Evolutionary conservation across 2,113 vertebrate genomes (phyloP), one percentile per base, ranked within the genome.

Genomic region (Oncorhynchus masou): DNA sequence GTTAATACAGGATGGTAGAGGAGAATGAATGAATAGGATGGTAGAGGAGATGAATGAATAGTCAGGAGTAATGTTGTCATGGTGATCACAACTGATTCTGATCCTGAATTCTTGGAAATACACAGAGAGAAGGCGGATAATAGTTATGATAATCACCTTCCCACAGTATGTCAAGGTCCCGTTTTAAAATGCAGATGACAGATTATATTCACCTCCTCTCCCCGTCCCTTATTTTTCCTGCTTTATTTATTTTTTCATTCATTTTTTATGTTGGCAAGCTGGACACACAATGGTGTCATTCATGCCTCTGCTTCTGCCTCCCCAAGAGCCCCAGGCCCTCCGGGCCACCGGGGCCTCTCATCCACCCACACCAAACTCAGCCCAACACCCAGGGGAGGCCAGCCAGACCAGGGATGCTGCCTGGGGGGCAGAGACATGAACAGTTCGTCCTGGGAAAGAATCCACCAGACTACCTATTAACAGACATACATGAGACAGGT

Each of bases 171-270:
- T 76, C 70, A 79, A 71, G 79, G 73, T 73, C 78, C 75, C 68
- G 85, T 89, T 86, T 78, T 68, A 85, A 88, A 90, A 91, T 90
- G 89, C 88, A 88, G 87, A 92, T 91, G 87, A 88, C 83, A 88
- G 84, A 89, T 86, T 84, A 31, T 31, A 20, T 29, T 66, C 62
- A 27, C 1, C 49, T 62, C 48, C 48, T 68, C 67, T 34, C 67
- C 67, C 82, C 85, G 74, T 78, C 84, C 84, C 88, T 91, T 89
- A 90, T 90, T 86, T 86, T 79, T 86, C 83, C 85, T 83, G 89
- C 87, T 91, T 92, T 89, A 92, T 90, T 91, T 90, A 90, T 91
- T 92, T 88, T 88, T 90, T 88, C 87, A 90, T 91, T 91, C 88
- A 90, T 90, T 88, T 88, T 86, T 81, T 84, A 88, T 83, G 88